Evolutionary conservation across 1,140 invertebrate genomes (phyloP).

Genomic region (Portunus trituberculatus): DNA sequence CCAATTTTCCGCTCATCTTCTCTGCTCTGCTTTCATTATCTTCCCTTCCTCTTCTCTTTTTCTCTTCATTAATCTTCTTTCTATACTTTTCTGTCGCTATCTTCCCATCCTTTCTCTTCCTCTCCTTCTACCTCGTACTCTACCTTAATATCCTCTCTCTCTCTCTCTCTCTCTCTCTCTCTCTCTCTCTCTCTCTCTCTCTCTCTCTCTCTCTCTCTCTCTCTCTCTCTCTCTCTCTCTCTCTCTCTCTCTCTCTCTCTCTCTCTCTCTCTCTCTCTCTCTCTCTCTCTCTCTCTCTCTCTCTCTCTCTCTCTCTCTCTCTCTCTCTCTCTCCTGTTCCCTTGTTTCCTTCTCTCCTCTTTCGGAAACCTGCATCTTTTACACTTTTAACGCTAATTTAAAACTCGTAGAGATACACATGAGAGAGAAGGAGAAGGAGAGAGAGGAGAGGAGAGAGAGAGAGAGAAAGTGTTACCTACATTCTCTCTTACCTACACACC

Average conservation of each 20-base stretch:
- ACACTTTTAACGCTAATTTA: no score
- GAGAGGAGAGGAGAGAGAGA: not conserved
- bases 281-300: not conserved
- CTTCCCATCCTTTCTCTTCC: not conserved
- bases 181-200: not conserved
- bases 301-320: not conserved
- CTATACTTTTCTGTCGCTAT: not conserved
- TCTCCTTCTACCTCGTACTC: not conserved
- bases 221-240: no score
- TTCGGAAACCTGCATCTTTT: no score
- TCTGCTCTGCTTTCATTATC: not conserved
- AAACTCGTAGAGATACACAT: no score
- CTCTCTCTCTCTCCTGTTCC: not conserved
- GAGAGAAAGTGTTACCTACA: not conserved
- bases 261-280: not conserved
- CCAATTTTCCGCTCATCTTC: not conserved
- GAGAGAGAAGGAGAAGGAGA: not conserved
- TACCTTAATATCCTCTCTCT: not conserved
- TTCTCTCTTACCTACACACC: no score
- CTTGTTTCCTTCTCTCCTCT: no score
- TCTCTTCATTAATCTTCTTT: not conserved
- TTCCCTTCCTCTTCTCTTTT: not conserved
- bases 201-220: not conserved
- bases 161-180: not conserved
- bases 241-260: not conserved